phyloP scores from a whole-genome alignment of 2,113 vertebrate species.

The Lonchura striata region DNA sequence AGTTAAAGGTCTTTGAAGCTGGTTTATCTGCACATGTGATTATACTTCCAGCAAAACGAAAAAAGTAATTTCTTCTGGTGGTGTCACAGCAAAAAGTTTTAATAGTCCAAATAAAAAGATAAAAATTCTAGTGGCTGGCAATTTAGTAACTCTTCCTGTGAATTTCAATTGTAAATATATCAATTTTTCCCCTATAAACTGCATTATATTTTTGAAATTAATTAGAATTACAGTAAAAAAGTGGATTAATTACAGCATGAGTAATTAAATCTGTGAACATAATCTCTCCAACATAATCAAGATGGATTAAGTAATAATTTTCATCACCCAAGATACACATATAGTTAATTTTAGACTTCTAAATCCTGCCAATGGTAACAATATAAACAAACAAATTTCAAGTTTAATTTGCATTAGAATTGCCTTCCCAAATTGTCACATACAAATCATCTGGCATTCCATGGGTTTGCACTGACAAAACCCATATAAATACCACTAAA shows the following conservation, averaged over 20 bases:
- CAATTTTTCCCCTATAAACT: background rate
- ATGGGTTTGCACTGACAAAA: background rate
- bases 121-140: background rate
- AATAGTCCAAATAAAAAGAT: background rate
- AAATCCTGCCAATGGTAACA: background rate
- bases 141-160: background rate
- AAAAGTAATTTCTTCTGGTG: background rate
- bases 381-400: background rate
- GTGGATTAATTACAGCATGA: background rate
- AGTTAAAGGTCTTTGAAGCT: constrained; percentile 44
- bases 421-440: background rate
- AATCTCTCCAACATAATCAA: background rate
- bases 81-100: background rate
- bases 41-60: background rate
- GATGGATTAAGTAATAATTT: background rate
- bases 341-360: background rate
- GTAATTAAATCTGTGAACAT: background rate
- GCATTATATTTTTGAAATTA: background rate
- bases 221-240: background rate
- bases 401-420: background rate
- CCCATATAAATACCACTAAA: background rate
- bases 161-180: background rate
- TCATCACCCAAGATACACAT: background rate
- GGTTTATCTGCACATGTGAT: constrained; percentile 15
- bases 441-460: background rate